Base-by-base conservation (phyloP, 2,797 vertebrate genomes). In the Arctocebus calabarensis region DNA sequence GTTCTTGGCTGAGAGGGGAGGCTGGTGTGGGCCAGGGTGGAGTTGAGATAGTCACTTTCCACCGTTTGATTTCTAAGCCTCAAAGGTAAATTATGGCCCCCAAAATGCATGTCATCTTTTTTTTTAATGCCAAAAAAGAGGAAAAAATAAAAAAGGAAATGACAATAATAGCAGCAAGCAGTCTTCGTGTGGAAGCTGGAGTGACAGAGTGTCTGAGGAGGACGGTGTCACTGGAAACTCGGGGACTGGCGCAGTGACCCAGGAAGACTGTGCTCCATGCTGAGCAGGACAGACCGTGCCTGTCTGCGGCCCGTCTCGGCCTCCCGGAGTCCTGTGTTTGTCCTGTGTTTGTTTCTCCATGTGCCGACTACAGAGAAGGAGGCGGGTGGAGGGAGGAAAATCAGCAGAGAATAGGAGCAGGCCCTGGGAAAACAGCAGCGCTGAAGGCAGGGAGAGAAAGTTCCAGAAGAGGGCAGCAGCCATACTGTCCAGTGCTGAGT, bases 191-290 rank as follows among this genome's bases (percentile, higher is more conserved):
- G 74, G 55, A 8, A 29, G 1, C 27, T 16, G 13, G 55, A 23
- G 22, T 0, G 2, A 8, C 0, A 0, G 3, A 29, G 17, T 32
- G 17, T 37, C 52, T 0, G 0, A 7, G 75, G 37, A 61, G 23
- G 61, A 5, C n/a, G 71, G 77, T 1, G 1, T 4, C 20, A 2
- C 25, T 43, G 25, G 34, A 43, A 45, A 6, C 27, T 7, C 0
- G 3, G 23, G 52, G 83, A 27, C 23, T 12, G 29, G 32, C 1
- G 23, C 43, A 59, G 20, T 4, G 0, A 10, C 17, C 2, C 5
- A 8, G 17, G 71, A 19, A 66, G 16, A 19, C 37, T 4, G 16
- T 1, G 20, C 37, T 40, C 32, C 20, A n/a, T 0, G 0, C 43
- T 16, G 13, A 20, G 43, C 7, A 10, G 27, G 79, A 27, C 0